Percentiles rank a stretch among this genome's conserved stretches.
phyloP scores from a whole-genome alignment of 2,888 invertebrate genomes.

The Drosophila pseudotalamancana region DNA sequence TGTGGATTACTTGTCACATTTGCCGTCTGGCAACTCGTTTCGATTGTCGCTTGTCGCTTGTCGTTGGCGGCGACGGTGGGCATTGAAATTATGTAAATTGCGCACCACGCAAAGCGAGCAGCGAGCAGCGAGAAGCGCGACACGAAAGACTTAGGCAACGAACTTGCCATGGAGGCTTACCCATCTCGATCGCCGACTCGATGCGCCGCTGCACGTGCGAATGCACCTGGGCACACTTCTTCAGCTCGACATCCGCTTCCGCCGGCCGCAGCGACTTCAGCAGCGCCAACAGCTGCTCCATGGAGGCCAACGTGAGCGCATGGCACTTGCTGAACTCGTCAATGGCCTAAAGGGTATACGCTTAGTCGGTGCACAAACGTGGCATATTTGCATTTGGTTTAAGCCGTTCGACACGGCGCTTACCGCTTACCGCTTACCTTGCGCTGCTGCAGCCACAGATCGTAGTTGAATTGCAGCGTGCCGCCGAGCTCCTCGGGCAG shows the following conservation, averaged over 20 bases:
- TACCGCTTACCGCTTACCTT: constrained; percentile 87
- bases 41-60: constrained; percentile 19
- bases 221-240: constrained; percentile 86
- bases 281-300: constrained; percentile 87
- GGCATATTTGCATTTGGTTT: no score
- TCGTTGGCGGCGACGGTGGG: constrained; percentile 24
- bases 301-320: constrained; percentile 86
- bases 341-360: constrained; percentile 85
- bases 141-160: constrained; percentile 62
- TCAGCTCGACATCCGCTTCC: constrained; percentile 86
- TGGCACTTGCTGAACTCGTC: constrained; percentile 89
- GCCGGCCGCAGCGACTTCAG: constrained; percentile 86
- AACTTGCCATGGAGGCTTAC: constrained; percentile 78
- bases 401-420: background rate
- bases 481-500: constrained; percentile 91
- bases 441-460: constrained; percentile 90
- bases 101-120: constrained; percentile 35
- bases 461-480: constrained; percentile 89
- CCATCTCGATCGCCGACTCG: constrained; percentile 85
- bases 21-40: constrained; percentile 46
- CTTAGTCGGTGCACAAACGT: background rate
- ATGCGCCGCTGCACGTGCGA: constrained; percentile 85
- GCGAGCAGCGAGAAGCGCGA: no score
- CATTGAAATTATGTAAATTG: constrained; percentile 71
- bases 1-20: constrained; percentile 60